Evolutionary conservation across 2,797 vertebrate genomes (phyloP).

Genomic region (Tokudaia tokunoshimensis): DNA sequence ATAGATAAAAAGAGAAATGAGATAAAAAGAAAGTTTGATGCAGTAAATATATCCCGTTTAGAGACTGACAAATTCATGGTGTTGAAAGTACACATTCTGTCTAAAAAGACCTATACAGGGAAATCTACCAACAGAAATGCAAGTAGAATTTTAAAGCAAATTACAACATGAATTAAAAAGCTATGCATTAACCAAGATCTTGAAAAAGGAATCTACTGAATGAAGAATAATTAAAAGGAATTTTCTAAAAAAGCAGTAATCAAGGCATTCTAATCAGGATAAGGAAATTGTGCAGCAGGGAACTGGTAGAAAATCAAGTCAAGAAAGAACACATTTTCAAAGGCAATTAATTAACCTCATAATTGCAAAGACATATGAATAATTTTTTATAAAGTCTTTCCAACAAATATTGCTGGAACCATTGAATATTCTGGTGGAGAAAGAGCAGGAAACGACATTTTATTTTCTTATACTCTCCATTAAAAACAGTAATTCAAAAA

Average conservation of each 20-base stretch:
- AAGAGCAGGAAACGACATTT: fast-evolving
- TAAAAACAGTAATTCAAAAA: background rate
- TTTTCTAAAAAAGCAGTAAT: background rate
- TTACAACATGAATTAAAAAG: background rate
- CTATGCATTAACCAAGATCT: background rate
- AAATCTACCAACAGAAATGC: slow-evolving; percentile 5
- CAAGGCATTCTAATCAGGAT: slow-evolving; percentile 12
- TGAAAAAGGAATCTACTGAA: slow-evolving; percentile 33
- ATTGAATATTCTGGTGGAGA: background rate
- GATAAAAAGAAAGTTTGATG: background rate
- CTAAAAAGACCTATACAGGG: background rate
- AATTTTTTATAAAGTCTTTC: background rate
- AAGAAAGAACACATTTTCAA: background rate
- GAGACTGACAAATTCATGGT: background rate
- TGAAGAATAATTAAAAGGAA: background rate
- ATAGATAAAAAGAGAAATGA: background rate
- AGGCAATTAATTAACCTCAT: background rate
- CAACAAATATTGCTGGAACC: background rate
- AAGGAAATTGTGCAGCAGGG: background rate
- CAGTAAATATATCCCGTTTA: background rate
- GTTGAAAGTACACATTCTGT: background rate
- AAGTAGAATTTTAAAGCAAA: background rate
- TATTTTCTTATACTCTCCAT: background rate
- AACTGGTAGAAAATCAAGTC: background rate
- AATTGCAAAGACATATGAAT: background rate